Base-by-base conservation (phyloP, 2,113 vertebrate species). In the Mesitornis unicolor region DNA sequence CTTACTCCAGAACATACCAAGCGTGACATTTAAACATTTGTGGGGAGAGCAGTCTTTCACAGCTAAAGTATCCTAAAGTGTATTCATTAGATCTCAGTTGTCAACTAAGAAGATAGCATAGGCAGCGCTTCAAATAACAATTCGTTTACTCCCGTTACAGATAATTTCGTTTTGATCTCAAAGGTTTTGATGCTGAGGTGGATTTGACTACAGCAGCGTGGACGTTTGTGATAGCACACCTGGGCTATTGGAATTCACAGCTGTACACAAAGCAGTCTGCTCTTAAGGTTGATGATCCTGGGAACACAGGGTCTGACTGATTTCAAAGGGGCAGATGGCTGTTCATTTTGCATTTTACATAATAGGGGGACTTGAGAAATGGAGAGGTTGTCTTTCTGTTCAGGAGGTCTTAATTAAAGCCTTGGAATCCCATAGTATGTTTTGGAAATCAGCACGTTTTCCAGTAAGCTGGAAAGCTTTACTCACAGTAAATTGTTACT, bases 401-500 rank as follows among this genome's bases (percentile, higher is more conserved):
- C 31, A 80, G 75, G 28, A 68, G 59, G 33, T 77, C 63, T 76
- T 94, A 76, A 79, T 87, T 85, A 92, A 71, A 79, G 8, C 45
- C n/a, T 92, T 90, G 88, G 40, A 81, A 86, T 86, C 80, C 38
- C 20, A 17, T 35, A 64, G 69, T 31, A 8, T 68, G 21, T 68
- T 92, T 92, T 87, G 74, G 77, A 87, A 83, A 71, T 86, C 0
- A 0, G 5, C 15, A 2, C 81, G 33, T 94, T 93, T 91, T 94
- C 75, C 64, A 71, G 47, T 68, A 59, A 77, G 33, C 48, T 93
- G 68, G 67, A 91, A 92, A 75, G 51, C 75, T 84, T 96, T 90
- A n/a, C 56, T 88, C 6, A 2, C 28, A 61, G 4, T 53, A 45
- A 74, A 28, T 88, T 64, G 42, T 63, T 89, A 21, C 4, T 64